Conservation (phyloP, 1,140 invertebrate species). For the Drosophila kikkawai region DNA sequence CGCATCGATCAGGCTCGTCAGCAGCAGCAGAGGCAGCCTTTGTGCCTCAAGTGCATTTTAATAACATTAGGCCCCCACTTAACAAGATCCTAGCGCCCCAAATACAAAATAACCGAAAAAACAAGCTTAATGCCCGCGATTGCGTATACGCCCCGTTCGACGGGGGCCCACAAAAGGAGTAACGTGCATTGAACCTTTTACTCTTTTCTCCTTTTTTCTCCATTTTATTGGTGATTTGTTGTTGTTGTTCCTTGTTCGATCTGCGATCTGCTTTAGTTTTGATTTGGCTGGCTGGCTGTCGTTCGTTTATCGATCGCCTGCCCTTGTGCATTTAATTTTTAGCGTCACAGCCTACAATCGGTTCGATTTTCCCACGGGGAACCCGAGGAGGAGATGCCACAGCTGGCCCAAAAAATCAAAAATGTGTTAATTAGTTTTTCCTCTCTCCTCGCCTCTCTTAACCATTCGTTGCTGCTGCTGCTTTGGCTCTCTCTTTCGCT, state of each 20-base stretch:
- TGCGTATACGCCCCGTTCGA: slow-evolving; percentile 79
- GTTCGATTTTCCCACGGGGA: slow-evolving; percentile 62
- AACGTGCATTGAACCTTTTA: slow-evolving; percentile 75
- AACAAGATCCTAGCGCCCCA: slow-evolving; percentile 79
- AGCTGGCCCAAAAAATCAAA: slow-evolving; percentile 55
- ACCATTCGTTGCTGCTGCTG: neutral
- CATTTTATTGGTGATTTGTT: slow-evolving; percentile 18
- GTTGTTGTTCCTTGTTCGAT: neutral
- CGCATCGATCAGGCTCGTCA: slow-evolving; percentile 58
- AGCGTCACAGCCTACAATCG: slow-evolving; percentile 73
- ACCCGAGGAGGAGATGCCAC: slow-evolving; percentile 22
- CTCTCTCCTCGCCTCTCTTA: slow-evolving; percentile 6
- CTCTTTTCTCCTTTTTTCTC: slow-evolving; percentile 5
- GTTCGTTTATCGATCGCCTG: slow-evolving; percentile 73
- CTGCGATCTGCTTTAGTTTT: slow-evolving; percentile 72
- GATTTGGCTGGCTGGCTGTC: slow-evolving; percentile 57
- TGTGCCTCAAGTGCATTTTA: slow-evolving; percentile 73
- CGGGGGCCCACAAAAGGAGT: slow-evolving; percentile 23
- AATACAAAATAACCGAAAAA: slow-evolving; percentile 37
- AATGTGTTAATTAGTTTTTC: slow-evolving; percentile 77
- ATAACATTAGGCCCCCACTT: slow-evolving; percentile 75
- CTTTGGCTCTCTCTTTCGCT: slow-evolving; percentile 11
- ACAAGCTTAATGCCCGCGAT: slow-evolving; percentile 76
- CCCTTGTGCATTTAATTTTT: slow-evolving; percentile 78
- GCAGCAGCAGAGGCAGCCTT: slow-evolving; percentile 13